Conservation (phyloP, 2,113 vertebrate species). For the Tinamus guttatus region DNA sequence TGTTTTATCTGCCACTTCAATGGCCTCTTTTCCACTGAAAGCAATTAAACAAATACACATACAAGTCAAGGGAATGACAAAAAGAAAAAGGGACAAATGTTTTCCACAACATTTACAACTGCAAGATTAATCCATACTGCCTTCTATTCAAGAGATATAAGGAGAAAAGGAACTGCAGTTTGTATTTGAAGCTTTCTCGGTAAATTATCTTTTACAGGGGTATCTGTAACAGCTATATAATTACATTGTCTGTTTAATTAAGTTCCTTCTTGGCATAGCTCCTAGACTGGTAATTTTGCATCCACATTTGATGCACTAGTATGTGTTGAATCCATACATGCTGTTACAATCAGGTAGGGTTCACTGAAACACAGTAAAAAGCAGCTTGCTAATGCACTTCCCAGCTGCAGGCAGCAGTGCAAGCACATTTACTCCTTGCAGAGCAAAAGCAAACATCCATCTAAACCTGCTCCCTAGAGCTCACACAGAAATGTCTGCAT, state of each 20-base stretch:
- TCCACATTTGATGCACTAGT: neutral
- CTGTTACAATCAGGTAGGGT: neutral
- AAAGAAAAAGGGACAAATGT: neutral
- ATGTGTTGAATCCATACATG: neutral
- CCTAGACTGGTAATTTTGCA: neutral
- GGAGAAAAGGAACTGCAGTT: neutral
- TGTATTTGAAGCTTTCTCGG: neutral
- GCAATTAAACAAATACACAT: neutral
- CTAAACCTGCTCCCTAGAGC: neutral
- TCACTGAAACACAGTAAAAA: neutral
- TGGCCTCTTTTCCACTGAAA: neutral
- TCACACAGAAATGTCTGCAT: neutral
- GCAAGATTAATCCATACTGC: neutral
- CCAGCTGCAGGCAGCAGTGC: neutral
- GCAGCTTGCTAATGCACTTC: neutral
- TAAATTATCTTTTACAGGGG: neutral
- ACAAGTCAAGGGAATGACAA: neutral
- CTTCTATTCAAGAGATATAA: neutral
- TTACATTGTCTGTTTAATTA: constrained; percentile 8
- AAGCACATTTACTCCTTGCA: neutral
- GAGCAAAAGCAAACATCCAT: neutral
- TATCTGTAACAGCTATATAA: constrained; percentile 8
- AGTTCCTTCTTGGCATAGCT: neutral
- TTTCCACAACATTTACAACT: neutral
- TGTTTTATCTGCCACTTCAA: neutral